Base-by-base conservation (phyloP, 37 sponge, comb jelly and placozoan genomes). In the Theonella swinhoei region DNA sequence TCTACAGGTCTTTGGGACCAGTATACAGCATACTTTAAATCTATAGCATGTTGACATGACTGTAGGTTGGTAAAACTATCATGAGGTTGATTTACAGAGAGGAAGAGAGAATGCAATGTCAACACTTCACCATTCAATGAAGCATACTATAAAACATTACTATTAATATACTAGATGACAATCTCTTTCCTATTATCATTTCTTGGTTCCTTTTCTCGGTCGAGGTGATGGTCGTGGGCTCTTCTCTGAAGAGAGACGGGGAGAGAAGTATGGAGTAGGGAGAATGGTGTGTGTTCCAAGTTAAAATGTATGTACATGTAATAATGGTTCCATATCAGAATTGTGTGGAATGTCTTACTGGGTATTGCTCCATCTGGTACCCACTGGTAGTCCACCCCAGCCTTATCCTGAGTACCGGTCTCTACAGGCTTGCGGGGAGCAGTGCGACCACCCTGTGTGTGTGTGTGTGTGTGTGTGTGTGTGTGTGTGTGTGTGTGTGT, bases 321-420 rank as follows among this genome's bases (percentile, higher is more conserved):
- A n/a, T n/a, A n/a, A n/a, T n/a, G n/a, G n/a, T n/a, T n/a, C n/a
- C n/a, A n/a, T n/a, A n/a, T n/a, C n/a, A n/a, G n/a, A n/a, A n/a
- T n/a, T n/a, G n/a, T n/a, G n/a, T n/a, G n/a, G n/a, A n/a, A n/a
- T n/a, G n/a, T n/a, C n/a, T n/a, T n/a, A 81, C 81, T 78, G 3
- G 86, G 93, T 0, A 89, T 36, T n/a, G 90, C 59, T 33, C 89
- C 86, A 32, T 87, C 80, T 47, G 94, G 94, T 0, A 93, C 63
- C 94, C 94, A 93, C 39, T 76, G 66, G 39, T 87, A 83, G 60
- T 93, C 94, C 40, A 93, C 79, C 36, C 84, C 85, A 75, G 69
- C 90, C 54, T 82, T 83, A 34, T 83, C 78, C 33, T 89, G 83
- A 32, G 94, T 93, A 20, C 94, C 94, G 38, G 75, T 86, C 58